phyloP scores from a whole-genome alignment of 2,888 invertebrate genomes.

The Sarcophaga carnaria region DNA sequence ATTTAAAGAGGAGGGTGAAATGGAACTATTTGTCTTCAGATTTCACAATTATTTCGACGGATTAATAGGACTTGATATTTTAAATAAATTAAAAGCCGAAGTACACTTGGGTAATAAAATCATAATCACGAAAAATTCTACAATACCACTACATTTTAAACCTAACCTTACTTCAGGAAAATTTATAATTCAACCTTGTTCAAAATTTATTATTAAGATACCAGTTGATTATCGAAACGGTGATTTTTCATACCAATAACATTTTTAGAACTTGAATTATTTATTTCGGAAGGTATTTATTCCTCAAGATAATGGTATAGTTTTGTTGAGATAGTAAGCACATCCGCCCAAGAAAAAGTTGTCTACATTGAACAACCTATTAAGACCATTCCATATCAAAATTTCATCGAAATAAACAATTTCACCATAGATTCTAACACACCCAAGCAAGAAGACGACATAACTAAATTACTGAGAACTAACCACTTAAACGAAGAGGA shows the following conservation, averaged over 20 bases:
- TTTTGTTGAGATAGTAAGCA: constrained; percentile 46
- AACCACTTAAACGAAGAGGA: constrained; percentile 30
- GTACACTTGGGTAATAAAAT: constrained; percentile 55
- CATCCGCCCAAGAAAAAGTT: constrained; percentile 41
- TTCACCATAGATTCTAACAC: constrained; percentile 37
- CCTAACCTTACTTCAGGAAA: constrained; percentile 56
- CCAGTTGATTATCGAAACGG: constrained; percentile 53
- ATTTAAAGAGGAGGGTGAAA: constrained; percentile 29
- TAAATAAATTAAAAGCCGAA: constrained; percentile 60
- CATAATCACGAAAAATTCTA: constrained; percentile 56
- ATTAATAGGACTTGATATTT: constrained; percentile 65
- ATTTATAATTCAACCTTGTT: constrained; percentile 33
- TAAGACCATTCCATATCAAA: constrained; percentile 38
- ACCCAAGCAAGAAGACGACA: neutral
- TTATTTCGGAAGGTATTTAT: constrained; percentile 59
- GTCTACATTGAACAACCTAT: constrained; percentile 62
- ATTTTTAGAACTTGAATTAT: constrained; percentile 28
- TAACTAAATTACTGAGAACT: constrained; percentile 24
- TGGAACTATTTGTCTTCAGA: constrained; percentile 60
- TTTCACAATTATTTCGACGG: constrained; percentile 70
- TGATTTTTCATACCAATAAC: constrained; percentile 37
- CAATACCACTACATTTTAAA: constrained; percentile 55
- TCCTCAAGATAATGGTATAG: constrained; percentile 49
- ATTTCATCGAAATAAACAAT: constrained; percentile 55
- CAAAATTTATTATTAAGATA: constrained; percentile 45